Conservation (phyloP, 2,797 vertebrate species). For the Cetoscarus ocellatus region DNA sequence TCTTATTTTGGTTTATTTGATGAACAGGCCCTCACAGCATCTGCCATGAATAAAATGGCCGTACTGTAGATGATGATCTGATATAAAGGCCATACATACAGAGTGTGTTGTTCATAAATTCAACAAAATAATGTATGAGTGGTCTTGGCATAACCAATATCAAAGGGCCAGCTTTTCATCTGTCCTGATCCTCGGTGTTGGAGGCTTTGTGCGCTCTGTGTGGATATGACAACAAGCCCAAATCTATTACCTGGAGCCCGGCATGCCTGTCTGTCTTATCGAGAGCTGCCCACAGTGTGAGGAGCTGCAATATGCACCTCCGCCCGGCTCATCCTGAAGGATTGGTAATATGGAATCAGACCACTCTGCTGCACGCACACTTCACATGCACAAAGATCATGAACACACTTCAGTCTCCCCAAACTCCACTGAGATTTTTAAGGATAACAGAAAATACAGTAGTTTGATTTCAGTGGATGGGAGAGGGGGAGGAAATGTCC, state of each 20-base stretch:
- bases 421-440: conserved; percentile 46
- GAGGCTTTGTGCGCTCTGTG: conserved; percentile 54
- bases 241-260: conserved; percentile 64
- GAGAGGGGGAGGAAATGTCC: conserved; percentile 34
- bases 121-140: conserved; percentile 38
- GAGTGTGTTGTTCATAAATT: conserved; percentile 23
- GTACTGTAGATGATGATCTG: no score
- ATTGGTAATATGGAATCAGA: conserved; percentile 62
- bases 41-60: no score
- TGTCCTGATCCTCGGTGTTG: conserved; percentile 54
- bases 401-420: conserved; percentile 50
- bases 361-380: conserved; percentile 1
- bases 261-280: conserved; percentile 49
- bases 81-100: no score
- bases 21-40: no score
- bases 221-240: conserved; percentile 59
- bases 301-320: conserved; percentile 46
- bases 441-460: conserved; percentile 49
- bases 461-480: conserved; percentile 69
- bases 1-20: no score
- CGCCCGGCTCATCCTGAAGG: conserved; percentile 43
- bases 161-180: conserved; percentile 58
- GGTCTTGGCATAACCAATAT: conserved; percentile 59
- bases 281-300: conserved; percentile 44
- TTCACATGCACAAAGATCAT: conserved; percentile 19